Evolutionary conservation across 2,113 vertebrate species (phyloP).

Genomic region (Calyptomena viridis): DNA sequence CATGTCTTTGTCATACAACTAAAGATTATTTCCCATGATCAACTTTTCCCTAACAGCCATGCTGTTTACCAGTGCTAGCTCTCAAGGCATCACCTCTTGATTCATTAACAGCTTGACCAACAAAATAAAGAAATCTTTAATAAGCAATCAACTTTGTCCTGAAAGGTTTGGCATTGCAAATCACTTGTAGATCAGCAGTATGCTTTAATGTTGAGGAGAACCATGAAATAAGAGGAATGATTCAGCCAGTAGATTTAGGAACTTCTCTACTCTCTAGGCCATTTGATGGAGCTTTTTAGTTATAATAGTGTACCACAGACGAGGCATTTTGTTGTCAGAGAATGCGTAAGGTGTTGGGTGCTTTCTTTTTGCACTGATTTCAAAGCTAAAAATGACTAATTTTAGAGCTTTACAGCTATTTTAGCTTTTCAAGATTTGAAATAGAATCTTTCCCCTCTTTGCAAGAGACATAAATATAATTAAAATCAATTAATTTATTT

Average conservation of each 20-base stretch:
- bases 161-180: not conserved
- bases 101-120: not conserved
- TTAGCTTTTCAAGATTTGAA: not conserved
- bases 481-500: not conserved
- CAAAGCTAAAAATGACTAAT: not conserved
- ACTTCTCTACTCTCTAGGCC: not conserved
- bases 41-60: not conserved
- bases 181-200: not conserved
- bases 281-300: not conserved
- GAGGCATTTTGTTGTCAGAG: not conserved
- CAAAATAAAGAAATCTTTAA: not conserved
- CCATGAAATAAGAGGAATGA: not conserved
- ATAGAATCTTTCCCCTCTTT: not conserved
- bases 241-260: not conserved
- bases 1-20: not conserved
- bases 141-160: not conserved
- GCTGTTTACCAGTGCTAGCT: not conserved
- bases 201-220: not conserved
- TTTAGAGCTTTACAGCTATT: not conserved
- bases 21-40: not conserved
- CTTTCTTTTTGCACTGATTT: not conserved
- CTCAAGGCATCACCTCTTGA: not conserved
- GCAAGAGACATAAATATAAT: not conserved
- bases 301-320: not conserved
- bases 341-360: not conserved